A percentile compares a stretch with the other conserved stretches of the same genome.
These are phyloP conservation scores for Prunella strophiata DNA, from an alignment of 2,797 vertebrate species.

Conservation along the genomic window DNA sequence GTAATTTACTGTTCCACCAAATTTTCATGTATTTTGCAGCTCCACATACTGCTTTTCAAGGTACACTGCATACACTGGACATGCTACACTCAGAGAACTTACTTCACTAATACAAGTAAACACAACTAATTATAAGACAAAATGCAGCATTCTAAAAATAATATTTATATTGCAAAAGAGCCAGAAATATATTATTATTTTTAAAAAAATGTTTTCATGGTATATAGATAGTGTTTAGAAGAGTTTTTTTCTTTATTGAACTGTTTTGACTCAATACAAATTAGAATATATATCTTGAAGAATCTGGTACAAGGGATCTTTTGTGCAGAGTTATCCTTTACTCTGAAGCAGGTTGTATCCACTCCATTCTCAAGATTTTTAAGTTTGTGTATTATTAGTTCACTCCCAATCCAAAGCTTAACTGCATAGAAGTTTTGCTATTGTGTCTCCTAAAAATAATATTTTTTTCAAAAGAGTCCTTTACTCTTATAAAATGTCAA, in stretches of 20 bases:
- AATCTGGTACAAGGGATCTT: not conserved
- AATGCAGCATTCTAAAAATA: not conserved
- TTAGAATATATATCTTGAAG: not conserved
- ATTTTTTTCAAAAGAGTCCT: rapidly evolving
- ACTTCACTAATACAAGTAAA: not conserved
- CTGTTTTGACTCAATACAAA: not conserved
- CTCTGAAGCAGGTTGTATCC: not conserved
- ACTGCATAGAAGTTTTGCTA: not conserved
- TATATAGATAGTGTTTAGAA: not conserved
- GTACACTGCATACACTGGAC: not conserved
- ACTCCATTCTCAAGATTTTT: not conserved
- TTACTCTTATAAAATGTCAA: not conserved
- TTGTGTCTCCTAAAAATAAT: rapidly evolving
- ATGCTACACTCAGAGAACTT: not conserved
- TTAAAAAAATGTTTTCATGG: not conserved
- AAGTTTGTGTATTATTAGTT: not conserved
- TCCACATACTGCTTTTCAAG: not conserved
- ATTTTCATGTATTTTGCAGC: not conserved
- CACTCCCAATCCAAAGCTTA: not conserved
- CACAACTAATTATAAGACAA: not conserved
- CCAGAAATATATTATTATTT: not conserved
- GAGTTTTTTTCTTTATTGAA: not conserved
- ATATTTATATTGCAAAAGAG: not conserved
- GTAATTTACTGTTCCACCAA: not conserved
- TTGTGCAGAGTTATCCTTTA: not conserved